Conservation (phyloP, 1,140 invertebrate species). For the Branchinecta lindahli region DNA sequence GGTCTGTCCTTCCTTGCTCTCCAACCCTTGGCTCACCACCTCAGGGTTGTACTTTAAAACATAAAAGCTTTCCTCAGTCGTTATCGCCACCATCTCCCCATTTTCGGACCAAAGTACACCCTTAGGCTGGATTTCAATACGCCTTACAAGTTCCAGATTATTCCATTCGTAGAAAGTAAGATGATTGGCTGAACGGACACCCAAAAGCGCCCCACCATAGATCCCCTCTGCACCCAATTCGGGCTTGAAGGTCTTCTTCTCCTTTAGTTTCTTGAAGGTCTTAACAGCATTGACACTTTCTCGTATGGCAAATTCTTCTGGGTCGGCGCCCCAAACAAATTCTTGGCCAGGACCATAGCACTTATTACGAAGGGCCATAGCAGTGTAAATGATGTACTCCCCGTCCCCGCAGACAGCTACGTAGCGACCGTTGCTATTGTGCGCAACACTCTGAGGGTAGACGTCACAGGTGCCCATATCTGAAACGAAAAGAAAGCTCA, state of each 20-base stretch:
- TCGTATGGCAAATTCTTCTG: conserved; percentile 79
- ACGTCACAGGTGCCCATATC: conserved; percentile 96
- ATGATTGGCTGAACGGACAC: conserved; percentile 81
- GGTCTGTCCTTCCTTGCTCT: conserved; percentile 54
- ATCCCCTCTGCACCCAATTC: conserved; percentile 93
- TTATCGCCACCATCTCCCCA: conserved; percentile 81
- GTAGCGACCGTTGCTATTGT: conserved; percentile 97
- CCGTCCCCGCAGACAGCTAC: conserved; percentile 98
- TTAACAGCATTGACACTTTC: conserved; percentile 80
- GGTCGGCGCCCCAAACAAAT: conserved; percentile 97
- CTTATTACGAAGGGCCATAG: conserved; percentile 96
- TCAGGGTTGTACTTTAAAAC: conserved; percentile 76
- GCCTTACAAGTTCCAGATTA: conserved; percentile 67
- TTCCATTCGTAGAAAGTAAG: conserved; percentile 98
- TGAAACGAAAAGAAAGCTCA: too few species aligned
- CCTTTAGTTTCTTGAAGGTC: conserved; percentile 97
- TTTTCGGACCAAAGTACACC: conserved; percentile 94
- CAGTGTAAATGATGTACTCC: conserved; percentile 98
- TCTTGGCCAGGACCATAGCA: conserved; percentile 95
- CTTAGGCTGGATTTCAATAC: conserved; percentile 89
- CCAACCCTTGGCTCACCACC: conserved; percentile 52
- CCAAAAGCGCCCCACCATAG: conserved; percentile 85
- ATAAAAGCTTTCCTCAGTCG: conserved; percentile 91
- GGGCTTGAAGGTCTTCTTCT: conserved; percentile 84
- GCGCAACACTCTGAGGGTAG: conserved; percentile 94